These are phyloP conservation scores for Tenthredo distinguenda DNA, from an alignment of 2,888 invertebrate species.

Conservation along the genomic window DNA sequence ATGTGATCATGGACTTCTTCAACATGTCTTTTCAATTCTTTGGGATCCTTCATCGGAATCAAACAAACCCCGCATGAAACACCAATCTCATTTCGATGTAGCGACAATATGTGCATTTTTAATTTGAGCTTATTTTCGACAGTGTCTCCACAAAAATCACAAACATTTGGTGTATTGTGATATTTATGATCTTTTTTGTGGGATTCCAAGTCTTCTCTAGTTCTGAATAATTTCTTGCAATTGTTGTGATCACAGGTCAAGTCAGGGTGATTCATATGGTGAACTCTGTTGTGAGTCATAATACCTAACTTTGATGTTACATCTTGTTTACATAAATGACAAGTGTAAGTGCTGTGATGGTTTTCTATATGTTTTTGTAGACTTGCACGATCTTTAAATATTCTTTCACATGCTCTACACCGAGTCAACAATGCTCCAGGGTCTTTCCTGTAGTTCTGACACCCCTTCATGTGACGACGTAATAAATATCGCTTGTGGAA, in stretches of 20 bases:
- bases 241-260: slow-evolving; percentile 77
- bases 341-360: slow-evolving; percentile 80
- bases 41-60: slow-evolving; percentile 80
- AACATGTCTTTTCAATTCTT: slow-evolving; percentile 81
- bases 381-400: slow-evolving; percentile 81
- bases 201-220: slow-evolving; percentile 79
- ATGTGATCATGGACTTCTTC: slow-evolving; percentile 79
- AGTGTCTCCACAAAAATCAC: slow-evolving; percentile 82
- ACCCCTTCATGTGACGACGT: slow-evolving; percentile 82
- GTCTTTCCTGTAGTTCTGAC: slow-evolving; percentile 80
- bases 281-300: slow-evolving; percentile 81
- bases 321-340: slow-evolving; percentile 80
- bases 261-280: slow-evolving; percentile 80
- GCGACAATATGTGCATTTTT: slow-evolving; percentile 81
- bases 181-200: slow-evolving; percentile 80
- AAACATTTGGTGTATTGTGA: slow-evolving; percentile 78
- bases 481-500: slow-evolving; percentile 81
- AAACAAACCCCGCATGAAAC: slow-evolving; percentile 82
- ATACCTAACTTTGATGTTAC: slow-evolving; percentile 81
- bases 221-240: slow-evolving; percentile 80
- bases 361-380: slow-evolving; percentile 80
- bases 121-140: slow-evolving; percentile 81
- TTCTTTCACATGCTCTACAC: slow-evolving; percentile 81
- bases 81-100: slow-evolving; percentile 81
- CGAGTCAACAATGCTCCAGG: slow-evolving; percentile 78